phyloP scores from a whole-genome alignment of 1,140 invertebrate genomes.

The Caenorhabditis elegans region WBcel235 BX284606.5:8750501-8751000 shows the following conservation, averaged over 20 bases:
- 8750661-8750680: conserved; percentile 64
- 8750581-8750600: conserved; percentile 51
- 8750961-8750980: conserved; percentile 1
- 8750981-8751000: conserved; percentile 10
- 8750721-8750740: conserved; percentile 53
- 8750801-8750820: conserved; percentile 41
- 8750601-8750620: conserved; percentile 50
- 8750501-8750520: too few species aligned
- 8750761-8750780: neutral
- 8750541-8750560: too few species aligned
- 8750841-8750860: conserved; percentile 55
- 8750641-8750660: conserved; percentile 64
- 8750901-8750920: neutral
- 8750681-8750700: conserved; percentile 55
- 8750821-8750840: conserved; percentile 42
- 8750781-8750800: conserved; percentile 44
- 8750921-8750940: neutral
- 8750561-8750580: too few species aligned
- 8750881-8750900: neutral
- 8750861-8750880: conserved; percentile 26
- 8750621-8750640: conserved; percentile 57
- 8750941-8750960: neutral
- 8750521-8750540: too few species aligned
- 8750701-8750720: conserved; percentile 59
- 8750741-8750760: neutral